Evolutionary conservation across 2,113 vertebrate genomes (phyloP), one percentile per base, ranked within the genome.

Genomic region (Onychorhynchus coronatus): DNA sequence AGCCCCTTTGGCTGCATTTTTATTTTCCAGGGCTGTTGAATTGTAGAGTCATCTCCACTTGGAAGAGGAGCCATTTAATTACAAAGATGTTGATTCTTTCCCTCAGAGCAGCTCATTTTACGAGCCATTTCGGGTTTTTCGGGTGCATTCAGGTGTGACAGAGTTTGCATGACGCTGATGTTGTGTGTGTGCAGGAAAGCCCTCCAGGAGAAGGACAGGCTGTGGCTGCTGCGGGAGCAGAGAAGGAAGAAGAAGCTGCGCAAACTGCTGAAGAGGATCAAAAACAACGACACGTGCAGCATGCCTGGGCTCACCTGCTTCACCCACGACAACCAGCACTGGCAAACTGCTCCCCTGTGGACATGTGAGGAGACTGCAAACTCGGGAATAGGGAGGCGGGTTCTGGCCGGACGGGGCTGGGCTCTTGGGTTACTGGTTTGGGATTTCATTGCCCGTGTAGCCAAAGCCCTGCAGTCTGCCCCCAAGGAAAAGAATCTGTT

Each of bases 261-360:
- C 27, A 99, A 99, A 94, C 98, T 99, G 89, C 98, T 99, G 2
- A 99, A 99, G 93, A 98, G 99, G 22, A 98, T 99, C 39, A 99
- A 98, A 78, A 99, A 99, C 90, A 99, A 99, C 0, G 99, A 99
- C 97, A 99, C 99, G 0, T 99, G 99, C 98, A 99, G 99, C 96
- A 99, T 99, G 99, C 99, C 99, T 0, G 99, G 99, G 27, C 99
- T 99, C 72, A 99, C 99, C 13, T 99, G 99, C 97, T 99, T 99
- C 97, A 99, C 99, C n/a, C 99, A 99, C 0, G 99, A 99, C 98
- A 99, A 99, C 98, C 99, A 99, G 76, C 99, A 99, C 97, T 99
- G 99, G 99, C 99, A 99, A 96, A 99, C 99, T 0, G 99, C 99
- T 53, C 99, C 99, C 44, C 98, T 99, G 85, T 99, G 99, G 99